Base-by-base conservation (phyloP, 1,140 invertebrate genomes). In the Dolichoris vasculosae region DNA sequence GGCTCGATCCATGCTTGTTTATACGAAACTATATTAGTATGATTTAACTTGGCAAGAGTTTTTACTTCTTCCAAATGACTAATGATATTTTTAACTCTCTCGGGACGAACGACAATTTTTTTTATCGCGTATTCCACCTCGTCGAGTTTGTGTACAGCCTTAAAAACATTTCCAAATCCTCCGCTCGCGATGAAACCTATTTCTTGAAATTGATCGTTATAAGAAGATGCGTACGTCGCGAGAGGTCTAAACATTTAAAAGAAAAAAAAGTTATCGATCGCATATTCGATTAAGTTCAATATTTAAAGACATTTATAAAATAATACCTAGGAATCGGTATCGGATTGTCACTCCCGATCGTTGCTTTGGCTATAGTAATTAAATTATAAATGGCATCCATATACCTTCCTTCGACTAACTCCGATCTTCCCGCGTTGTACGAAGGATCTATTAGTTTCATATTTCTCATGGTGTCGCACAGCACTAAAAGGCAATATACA, bases 1-100 rank as follows among this genome's bases (percentile, higher is more conserved):
- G 95, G 94, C 92, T 97, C 97, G 32, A 97, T 91, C 97, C 97
- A 98, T 13, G 97, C 96, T 48, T 95, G 95, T 94, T 97, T 97
- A 89, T 97, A 98, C 9, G 96, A 94, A 8, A 98, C 96, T 88
- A 98, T 96, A 92, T 97, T 97, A 1, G 95, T 94, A 93, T 97
- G 97, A 89, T 96, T 95, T 46, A 97, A 92, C 89, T 94, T 95
- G 0, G 97, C 96, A 84, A 97, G 94, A 51, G 96, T 96, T 93
- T 96, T 96, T 0, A 97, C 97, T 95, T 98, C 97, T 38, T 95
- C 92, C 38, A 97, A 91, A 92, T 96, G 95, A 75, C 93, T 93
- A 88, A 95, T 92, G 38, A 96, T 94, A 0, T 93, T 94, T 85
- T 95, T 93, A 0, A 95, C 92, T 85, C 93, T 93, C n/a, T 93